Base-by-base conservation (phyloP, 2,797 vertebrate species). In the Agapornis canus region DNA sequence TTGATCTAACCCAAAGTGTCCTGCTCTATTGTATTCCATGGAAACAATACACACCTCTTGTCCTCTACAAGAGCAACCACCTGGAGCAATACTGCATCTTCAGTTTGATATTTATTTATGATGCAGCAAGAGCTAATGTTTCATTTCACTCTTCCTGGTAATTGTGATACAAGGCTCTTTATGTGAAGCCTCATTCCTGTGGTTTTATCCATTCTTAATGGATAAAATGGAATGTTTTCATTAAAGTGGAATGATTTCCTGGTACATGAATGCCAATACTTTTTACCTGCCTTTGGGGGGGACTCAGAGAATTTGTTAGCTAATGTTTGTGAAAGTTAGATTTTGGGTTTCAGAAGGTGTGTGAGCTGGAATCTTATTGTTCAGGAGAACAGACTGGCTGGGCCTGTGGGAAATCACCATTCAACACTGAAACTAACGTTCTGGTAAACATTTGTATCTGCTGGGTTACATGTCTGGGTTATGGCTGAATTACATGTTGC, bases 171-270 rank as follows among this genome's bases (percentile, higher is more conserved):
- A 48, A 39, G 76, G 60, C 29, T 70, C 66, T 94, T 86, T 83
- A 76, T 78, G 59, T 49, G 59, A 83, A 91, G 37, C 61, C 65
- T 93, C 94, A 92, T 97, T 96, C 91, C 94, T 97, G 92, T 92
- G 94, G 96, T 93, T 95, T 96, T 78, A 76, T 83, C 70, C 89
- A 81, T 94, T 96, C 94, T 94, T 78, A 25, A n/a, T n/a, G n/a
- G n/a, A n/a, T n/a, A n/a, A n/a, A n/a, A n/a, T n/a, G n/a, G n/a
- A n/a, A n/a, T n/a, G n/a, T n/a, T n/a, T n/a, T n/a, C n/a, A n/a
- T n/a, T n/a, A n/a, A n/a, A n/a, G 61, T 87, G 91, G 57, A 91
- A 89, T 72, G 40, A 66, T 80, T 97, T 95, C 89, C 94, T 95
- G 92, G 91, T 88, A 83, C 47, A 68, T 71, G 65, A 86, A 65